Percentiles rank a stretch among this genome's conserved stretches.
Evolutionary conservation across 2,888 invertebrate species (phyloP).

Genomic region (Philopedon plagiatum): DNA sequence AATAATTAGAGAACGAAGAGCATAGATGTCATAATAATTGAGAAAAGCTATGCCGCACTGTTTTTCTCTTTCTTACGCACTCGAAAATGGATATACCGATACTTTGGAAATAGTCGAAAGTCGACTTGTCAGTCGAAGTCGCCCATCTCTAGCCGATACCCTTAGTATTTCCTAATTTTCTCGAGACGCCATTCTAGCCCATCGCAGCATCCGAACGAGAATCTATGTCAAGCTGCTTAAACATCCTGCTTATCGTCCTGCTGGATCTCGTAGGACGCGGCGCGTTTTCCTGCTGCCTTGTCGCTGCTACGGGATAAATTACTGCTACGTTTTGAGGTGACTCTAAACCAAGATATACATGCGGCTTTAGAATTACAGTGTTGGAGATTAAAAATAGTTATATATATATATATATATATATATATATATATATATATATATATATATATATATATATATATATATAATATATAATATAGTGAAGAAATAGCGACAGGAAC

Average conservation of each 20-base stretch:
- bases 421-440: too few species aligned
- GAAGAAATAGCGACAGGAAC: too few species aligned
- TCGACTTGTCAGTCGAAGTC: too few species aligned
- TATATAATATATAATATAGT: too few species aligned
- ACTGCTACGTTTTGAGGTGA: slow-evolving; percentile 8
- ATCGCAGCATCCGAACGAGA: not conserved
- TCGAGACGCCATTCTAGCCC: not conserved
- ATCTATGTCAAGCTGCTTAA: slow-evolving; percentile 6
- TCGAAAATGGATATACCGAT: too few species aligned
- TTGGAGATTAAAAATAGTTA: not conserved
- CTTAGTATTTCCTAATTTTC: slow-evolving; percentile 4
- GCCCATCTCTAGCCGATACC: not conserved
- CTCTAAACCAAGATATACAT: slow-evolving; percentile 3
- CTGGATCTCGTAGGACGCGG: slow-evolving; percentile 11
- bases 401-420: too few species aligned
- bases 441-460: too few species aligned
- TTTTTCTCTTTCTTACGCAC: too few species aligned
- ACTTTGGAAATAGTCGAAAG: too few species aligned
- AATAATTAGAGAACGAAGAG: too few species aligned
- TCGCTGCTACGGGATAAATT: slow-evolving; percentile 21
- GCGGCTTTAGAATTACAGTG: not conserved
- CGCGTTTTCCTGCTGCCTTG: slow-evolving; percentile 14
- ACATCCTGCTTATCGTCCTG: slow-evolving; percentile 14
- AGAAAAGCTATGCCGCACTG: too few species aligned
- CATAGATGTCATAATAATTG: too few species aligned